Percentiles rank a stretch among this genome's conserved stretches.
Conservation (phyloP, 2,888 invertebrate genomes). For the Chrysolina oricalcia region DNA sequence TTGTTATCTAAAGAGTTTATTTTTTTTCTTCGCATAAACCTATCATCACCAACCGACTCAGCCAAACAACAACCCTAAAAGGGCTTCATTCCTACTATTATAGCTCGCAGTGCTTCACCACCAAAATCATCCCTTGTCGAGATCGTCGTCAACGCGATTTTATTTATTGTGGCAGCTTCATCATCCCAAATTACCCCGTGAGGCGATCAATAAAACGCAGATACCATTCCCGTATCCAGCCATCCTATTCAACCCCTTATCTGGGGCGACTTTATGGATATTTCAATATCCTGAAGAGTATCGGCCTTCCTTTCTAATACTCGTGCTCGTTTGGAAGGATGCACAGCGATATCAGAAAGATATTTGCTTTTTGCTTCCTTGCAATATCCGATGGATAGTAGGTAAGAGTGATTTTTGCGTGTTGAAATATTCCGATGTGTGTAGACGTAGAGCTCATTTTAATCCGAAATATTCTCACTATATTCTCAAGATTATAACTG, state of each 20-base stretch:
- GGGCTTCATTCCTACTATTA: not conserved
- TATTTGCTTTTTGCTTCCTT: slow-evolving; percentile 1
- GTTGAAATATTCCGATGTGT: no score
- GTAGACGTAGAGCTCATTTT: no score
- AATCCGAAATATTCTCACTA: no score
- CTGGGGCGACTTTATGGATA: slow-evolving; percentile 66
- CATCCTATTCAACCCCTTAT: slow-evolving; percentile 62
- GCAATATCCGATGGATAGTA: not conserved
- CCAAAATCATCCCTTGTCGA: not conserved
- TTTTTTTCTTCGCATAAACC: not conserved
- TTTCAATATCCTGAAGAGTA: slow-evolving; percentile 68
- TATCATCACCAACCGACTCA: no score
- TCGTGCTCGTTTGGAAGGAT: not conserved
- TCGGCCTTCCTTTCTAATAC: slow-evolving; percentile 42
- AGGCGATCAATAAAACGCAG: slow-evolving; percentile 28
- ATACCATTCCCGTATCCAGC: not conserved
- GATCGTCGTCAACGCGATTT: slow-evolving; percentile 8
- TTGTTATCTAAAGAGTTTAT: no score
- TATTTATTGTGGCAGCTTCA: slow-evolving; percentile 15
- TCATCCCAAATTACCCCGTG: slow-evolving; percentile 27
- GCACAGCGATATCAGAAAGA: not conserved
- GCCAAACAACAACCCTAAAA: no score
- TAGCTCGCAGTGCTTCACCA: not conserved
- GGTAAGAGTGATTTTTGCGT: not conserved
- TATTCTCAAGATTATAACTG: no score